Evolutionary conservation across 2,797 vertebrate species (phyloP).

Genomic region (Muraenolepis orangiensis): DNA sequence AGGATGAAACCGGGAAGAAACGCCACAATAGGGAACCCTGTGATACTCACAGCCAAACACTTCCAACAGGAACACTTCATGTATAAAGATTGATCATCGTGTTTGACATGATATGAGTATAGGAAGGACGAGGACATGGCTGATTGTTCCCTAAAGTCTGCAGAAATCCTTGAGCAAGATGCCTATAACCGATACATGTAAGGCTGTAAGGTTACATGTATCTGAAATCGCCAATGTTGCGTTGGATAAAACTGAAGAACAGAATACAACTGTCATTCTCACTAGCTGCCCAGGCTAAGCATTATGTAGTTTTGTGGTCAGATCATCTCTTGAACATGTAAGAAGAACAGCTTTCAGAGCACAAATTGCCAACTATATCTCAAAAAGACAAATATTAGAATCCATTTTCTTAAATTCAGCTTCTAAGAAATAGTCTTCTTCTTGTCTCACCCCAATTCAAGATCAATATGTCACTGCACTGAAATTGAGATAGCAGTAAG

Average conservation of each 20-base stretch:
- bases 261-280: too few species aligned
- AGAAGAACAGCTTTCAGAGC: too few species aligned
- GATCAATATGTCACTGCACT: too few species aligned
- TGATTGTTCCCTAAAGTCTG: not conserved
- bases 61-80: not conserved
- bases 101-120: conserved; percentile 1
- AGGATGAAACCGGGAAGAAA: conserved; percentile 42
- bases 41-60: not conserved
- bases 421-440: too few species aligned
- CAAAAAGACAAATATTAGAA: too few species aligned
- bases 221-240: not conserved
- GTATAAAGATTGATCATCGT: not conserved
- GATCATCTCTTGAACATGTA: too few species aligned
- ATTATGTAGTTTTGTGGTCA: too few species aligned
- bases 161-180: not conserved
- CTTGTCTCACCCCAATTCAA: too few species aligned
- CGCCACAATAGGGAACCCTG: not conserved
- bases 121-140: not conserved
- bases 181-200: not conserved
- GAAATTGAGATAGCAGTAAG: too few species aligned
- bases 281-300: too few species aligned
- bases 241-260: not conserved
- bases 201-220: not conserved
- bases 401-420: too few species aligned
- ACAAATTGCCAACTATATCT: too few species aligned